These are phyloP conservation scores for Dinocampus coccinellae DNA, from an alignment of 2,888 invertebrate species.

Conservation along the genomic window DNA sequence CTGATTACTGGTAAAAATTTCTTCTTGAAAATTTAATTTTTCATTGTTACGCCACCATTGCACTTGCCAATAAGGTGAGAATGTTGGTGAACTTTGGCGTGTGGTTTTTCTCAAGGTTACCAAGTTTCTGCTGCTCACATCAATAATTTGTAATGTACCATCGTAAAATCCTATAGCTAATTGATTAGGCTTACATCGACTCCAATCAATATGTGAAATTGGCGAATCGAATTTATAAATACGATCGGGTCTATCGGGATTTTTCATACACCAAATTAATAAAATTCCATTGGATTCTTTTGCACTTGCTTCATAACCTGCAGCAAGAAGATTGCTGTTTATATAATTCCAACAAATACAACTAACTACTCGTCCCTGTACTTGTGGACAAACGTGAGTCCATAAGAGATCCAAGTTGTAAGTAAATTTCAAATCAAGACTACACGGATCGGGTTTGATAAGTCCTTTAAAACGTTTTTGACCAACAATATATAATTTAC, in stretches of 20 bases:
- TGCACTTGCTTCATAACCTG: conserved; percentile 75
- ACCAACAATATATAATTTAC: conserved; percentile 75
- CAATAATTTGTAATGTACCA: conserved; percentile 80
- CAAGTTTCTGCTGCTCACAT: conserved; percentile 74
- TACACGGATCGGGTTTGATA: conserved; percentile 74
- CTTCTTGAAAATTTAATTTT: conserved; percentile 52
- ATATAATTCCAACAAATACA: conserved; percentile 77
- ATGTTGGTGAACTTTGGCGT: conserved; percentile 73
- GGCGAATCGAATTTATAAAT: conserved; percentile 75
- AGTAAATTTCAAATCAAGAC: conserved; percentile 76
- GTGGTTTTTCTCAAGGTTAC: conserved; percentile 73
- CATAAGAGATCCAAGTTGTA: conserved; percentile 79
- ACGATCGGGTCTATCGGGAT: conserved; percentile 83
- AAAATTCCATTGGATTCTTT: conserved; percentile 74
- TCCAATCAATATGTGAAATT: conserved; percentile 80
- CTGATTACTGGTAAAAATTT: conserved; percentile 59
- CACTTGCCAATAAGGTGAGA: conserved; percentile 78
- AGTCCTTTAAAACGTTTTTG: conserved; percentile 82
- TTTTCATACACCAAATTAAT: conserved; percentile 82
- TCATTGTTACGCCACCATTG: conserved; percentile 72
- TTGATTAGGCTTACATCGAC: conserved; percentile 77
- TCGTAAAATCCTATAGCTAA: conserved; percentile 82
- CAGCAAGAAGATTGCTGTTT: conserved; percentile 81
- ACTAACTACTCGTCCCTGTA: conserved; percentile 73
- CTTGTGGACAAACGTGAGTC: conserved; percentile 72